Conservation (phyloP, 2,888 invertebrate genomes). For the Tinea trinotella region DNA sequence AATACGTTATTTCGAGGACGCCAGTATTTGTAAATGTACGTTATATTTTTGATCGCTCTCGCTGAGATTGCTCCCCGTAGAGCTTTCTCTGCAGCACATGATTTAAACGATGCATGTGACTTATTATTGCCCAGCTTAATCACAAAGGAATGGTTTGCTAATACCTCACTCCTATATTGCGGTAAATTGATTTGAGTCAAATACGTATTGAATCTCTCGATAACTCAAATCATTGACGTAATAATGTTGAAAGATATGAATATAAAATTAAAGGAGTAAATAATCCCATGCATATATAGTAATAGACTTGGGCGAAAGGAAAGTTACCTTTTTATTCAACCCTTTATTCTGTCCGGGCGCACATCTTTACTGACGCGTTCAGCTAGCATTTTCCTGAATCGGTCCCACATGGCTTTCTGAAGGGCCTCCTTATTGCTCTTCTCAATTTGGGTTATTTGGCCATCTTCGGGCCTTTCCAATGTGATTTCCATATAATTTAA, state of each 20-base stretch:
- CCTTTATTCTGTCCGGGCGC: conserved; percentile 30
- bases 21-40: conserved; percentile 54
- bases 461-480: conserved; percentile 7
- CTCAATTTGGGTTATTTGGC: conserved; percentile 52
- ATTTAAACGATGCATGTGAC: conserved; percentile 34
- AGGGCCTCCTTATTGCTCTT: conserved; percentile 55
- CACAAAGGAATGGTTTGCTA: too few species aligned
- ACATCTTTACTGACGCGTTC: conserved; percentile 46
- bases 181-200: neutral
- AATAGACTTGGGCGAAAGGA: conserved; percentile 2
- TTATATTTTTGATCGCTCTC: conserved; percentile 39
- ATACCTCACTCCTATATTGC: neutral
- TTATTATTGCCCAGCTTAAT: conserved; percentile 29
- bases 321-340: conserved; percentile 32
- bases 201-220: too few species aligned
- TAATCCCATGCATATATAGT: neutral
- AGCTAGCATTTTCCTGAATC: conserved; percentile 52
- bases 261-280: conserved; percentile 1
- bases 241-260: neutral
- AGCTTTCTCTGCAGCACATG: conserved; percentile 35
- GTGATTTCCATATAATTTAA: conserved; percentile 4
- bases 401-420: conserved; percentile 52
- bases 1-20: conserved; percentile 63
- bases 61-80: conserved; percentile 45
- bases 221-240: too few species aligned